phyloP scores from a whole-genome alignment of 2,888 invertebrate genomes.

The Melieria crassipennis region DNA sequence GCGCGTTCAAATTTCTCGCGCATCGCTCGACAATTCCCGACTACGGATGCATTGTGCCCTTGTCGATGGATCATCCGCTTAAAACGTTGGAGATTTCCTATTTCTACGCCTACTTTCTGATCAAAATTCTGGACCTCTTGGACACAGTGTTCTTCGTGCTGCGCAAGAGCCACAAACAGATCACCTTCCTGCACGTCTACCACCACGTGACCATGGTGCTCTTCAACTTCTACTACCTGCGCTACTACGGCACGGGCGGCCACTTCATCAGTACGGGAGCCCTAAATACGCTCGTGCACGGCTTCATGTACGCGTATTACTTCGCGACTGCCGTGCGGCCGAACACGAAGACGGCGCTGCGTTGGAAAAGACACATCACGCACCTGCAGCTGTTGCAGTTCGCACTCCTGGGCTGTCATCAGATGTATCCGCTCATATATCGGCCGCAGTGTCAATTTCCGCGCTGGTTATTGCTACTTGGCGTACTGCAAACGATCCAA shows the following conservation, averaged over 20 bases:
- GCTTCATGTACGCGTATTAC: slow-evolving; percentile 21
- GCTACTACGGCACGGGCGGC: slow-evolving; percentile 6
- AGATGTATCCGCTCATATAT: not conserved
- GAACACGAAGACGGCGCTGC: not conserved
- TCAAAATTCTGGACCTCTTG: slow-evolving; percentile 2
- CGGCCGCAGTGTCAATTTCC: slow-evolving; percentile 3
- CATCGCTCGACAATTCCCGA: not conserved
- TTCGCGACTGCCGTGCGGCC: not conserved
- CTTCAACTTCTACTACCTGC: not conserved
- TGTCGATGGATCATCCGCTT: not conserved
- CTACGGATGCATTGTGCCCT: not conserved
- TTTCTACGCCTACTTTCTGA: not conserved
- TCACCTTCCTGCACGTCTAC: slow-evolving; percentile 6
- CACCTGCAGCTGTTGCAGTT: slow-evolving; percentile 12
- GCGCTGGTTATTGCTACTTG: not conserved
- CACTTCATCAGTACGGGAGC: not conserved
- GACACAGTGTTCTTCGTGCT: not conserved
- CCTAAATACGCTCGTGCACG: not conserved
- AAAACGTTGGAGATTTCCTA: not conserved
- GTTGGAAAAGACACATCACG: slow-evolving; percentile 14
- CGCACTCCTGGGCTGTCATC: not conserved
- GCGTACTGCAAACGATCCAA: not conserved
- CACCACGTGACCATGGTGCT: not conserved
- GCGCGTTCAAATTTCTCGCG: not conserved
- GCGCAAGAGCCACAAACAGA: slow-evolving; percentile 11